phyloP scores from a whole-genome alignment of 2,888 invertebrate species.

The Tetanocera ferruginea region DNA sequence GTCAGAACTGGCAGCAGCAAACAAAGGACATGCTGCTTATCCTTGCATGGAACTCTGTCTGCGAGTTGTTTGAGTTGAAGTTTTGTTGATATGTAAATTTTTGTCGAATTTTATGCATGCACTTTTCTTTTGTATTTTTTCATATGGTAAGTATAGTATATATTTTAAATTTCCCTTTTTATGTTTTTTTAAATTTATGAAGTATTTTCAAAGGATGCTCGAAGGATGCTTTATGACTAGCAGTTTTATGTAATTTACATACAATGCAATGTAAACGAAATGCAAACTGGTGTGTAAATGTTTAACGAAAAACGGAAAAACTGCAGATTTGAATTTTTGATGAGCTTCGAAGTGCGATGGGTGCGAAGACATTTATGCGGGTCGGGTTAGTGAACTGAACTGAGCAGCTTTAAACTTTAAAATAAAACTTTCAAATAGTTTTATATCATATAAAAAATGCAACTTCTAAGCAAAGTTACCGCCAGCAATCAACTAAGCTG shows the following conservation, averaged over 20 bases:
- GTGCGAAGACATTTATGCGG: not conserved
- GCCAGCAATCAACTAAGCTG: not conserved
- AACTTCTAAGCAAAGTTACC: not conserved
- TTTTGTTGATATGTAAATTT: too few species aligned
- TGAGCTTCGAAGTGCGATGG: not conserved
- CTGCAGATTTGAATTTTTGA: constrained; percentile 31
- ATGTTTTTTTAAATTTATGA: too few species aligned
- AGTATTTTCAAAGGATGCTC: not conserved
- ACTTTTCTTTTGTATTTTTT: not conserved
- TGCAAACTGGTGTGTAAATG: not conserved
- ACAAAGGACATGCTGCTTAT: not conserved
- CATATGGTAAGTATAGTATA: too few species aligned
- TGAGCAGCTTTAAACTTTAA: not conserved
- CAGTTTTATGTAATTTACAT: constrained; percentile 20
- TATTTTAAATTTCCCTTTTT: too few species aligned
- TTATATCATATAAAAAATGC: not conserved
- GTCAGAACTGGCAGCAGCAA: constrained; percentile 1
- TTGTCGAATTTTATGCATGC: constrained; percentile 4
- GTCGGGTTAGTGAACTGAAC: not conserved
- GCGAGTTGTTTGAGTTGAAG: too few species aligned
- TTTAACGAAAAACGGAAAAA: not conserved
- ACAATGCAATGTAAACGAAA: constrained; percentile 19
- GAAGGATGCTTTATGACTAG: constrained; percentile 28
- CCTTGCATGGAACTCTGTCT: too few species aligned
- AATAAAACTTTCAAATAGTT: not conserved